These are phyloP conservation scores for Paralichthys olivaceus DNA, from an alignment of 2,113 vertebrate genomes.

Conservation along the genomic window DNA sequence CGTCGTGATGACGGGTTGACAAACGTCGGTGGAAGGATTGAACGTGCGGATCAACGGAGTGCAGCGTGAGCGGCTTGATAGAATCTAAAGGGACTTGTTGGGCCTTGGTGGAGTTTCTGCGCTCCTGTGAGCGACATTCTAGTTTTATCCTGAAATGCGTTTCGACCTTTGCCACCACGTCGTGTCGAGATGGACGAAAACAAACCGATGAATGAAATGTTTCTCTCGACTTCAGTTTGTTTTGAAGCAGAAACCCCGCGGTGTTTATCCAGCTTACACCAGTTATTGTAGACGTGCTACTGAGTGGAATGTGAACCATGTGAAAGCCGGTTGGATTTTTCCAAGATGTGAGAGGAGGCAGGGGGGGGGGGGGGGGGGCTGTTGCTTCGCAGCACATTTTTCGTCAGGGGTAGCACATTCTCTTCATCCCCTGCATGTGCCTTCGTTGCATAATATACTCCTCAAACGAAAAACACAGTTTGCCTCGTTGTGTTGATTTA, in stretches of 20 bases:
- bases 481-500: slow-evolving; percentile 25
- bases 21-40: too few relatives aligned
- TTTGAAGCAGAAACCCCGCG: background rate
- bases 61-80: too few relatives aligned
- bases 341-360: slow-evolving; percentile 9
- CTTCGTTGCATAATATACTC: slow-evolving; percentile 51
- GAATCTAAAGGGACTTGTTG: too few relatives aligned
- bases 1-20: too few relatives aligned
- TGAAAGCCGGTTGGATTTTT: slow-evolving; percentile 32
- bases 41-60: too few relatives aligned
- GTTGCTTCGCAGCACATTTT: too few relatives aligned
- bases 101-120: too few relatives aligned
- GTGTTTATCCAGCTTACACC: background rate
- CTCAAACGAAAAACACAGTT: slow-evolving; percentile 31
- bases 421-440: slow-evolving; percentile 9
- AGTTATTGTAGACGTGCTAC: background rate
- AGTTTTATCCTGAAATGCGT: too few relatives aligned
- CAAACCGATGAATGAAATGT: too few relatives aligned
- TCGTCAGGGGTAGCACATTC: slow-evolving; percentile 24
- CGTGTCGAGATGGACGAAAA: too few relatives aligned
- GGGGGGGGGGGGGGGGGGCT: background rate
- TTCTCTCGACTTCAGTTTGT: background rate
- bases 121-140: too few relatives aligned
- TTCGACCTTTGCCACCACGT: too few relatives aligned
- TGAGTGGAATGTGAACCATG: slow-evolving; percentile 42